Percentiles rank a stretch among this genome's conserved stretches.
phyloP scores from a whole-genome alignment of 2,888 invertebrate genomes.

The Apeira syringaria region DNA sequence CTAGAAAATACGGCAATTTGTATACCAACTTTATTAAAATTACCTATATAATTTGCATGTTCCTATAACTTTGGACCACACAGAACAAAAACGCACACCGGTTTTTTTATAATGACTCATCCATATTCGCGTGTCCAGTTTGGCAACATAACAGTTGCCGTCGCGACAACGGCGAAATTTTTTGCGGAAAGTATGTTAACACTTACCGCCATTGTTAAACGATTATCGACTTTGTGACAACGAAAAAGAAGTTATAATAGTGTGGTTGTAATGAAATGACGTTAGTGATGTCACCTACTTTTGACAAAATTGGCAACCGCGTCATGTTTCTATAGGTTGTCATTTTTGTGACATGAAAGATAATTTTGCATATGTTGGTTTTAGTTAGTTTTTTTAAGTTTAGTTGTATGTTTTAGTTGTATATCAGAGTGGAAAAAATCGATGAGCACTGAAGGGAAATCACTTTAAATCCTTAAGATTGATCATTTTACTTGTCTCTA shows the following conservation, averaged over 20 bases:
- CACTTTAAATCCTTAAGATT: no score
- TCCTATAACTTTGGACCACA: conserved; percentile 22
- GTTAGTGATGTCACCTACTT: conserved; percentile 28
- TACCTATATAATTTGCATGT: conserved; percentile 14
- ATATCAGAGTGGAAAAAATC: no score
- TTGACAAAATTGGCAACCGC: conserved; percentile 29
- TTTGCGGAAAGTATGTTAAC: conserved; percentile 12
- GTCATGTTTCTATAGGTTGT: conserved; percentile 19
- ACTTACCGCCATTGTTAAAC: neutral
- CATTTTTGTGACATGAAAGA: conserved; percentile 10
- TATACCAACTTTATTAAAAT: neutral
- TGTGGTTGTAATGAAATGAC: neutral
- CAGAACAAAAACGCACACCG: conserved; percentile 24
- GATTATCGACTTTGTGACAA: conserved; percentile 1
- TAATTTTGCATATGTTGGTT: no score
- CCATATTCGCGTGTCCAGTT: conserved; percentile 22
- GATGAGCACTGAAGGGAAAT: no score
- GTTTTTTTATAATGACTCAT: conserved; percentile 36
- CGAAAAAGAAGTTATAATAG: conserved; percentile 5
- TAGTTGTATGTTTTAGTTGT: no score
- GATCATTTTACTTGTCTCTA: no score
- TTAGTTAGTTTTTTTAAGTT: no score
- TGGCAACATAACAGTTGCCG: conserved; percentile 34
- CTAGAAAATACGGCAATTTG: neutral
- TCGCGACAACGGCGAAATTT: conserved; percentile 20